Evolutionary conservation across 2,113 vertebrate species (phyloP).

Genomic region (Urocolius indicus): DNA sequence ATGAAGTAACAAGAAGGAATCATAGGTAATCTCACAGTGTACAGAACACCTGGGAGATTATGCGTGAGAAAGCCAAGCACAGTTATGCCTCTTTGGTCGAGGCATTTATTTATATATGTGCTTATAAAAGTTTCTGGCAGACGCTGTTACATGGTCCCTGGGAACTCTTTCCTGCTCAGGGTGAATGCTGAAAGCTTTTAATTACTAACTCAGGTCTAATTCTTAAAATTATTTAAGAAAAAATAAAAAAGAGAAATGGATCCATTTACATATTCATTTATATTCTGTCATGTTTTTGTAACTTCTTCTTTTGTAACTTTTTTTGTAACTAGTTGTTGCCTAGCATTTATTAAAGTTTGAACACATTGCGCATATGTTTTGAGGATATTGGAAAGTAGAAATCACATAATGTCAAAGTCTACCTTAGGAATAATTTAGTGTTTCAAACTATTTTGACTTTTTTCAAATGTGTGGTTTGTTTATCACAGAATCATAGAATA

Average conservation of each 20-base stretch:
- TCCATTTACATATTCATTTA: not conserved
- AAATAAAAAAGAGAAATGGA: rapidly evolving
- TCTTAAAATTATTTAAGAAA: not conserved
- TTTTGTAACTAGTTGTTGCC: not conserved
- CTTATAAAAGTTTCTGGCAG: not conserved
- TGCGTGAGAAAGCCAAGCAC: not conserved
- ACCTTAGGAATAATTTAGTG: not conserved
- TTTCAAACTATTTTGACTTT: not conserved
- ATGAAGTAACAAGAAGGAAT: not conserved
- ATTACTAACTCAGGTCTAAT: not conserved
- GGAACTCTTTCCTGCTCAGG: not conserved
- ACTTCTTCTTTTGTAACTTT: too few relatives aligned
- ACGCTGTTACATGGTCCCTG: not conserved
- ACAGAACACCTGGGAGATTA: not conserved
- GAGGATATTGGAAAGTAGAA: not conserved
- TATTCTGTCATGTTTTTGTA: not conserved
- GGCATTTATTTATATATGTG: not conserved
- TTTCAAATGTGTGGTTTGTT: not conserved
- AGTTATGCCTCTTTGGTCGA: not conserved
- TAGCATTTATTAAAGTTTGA: not conserved
- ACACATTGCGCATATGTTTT: not conserved
- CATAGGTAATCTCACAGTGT: not conserved
- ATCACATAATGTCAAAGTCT: not conserved
- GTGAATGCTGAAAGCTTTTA: not conserved
- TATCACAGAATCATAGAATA: too few relatives aligned